These are phyloP conservation scores for Pseudococcus viburni DNA, from an alignment of 2,888 invertebrate genomes.

Conservation along the genomic window DNA sequence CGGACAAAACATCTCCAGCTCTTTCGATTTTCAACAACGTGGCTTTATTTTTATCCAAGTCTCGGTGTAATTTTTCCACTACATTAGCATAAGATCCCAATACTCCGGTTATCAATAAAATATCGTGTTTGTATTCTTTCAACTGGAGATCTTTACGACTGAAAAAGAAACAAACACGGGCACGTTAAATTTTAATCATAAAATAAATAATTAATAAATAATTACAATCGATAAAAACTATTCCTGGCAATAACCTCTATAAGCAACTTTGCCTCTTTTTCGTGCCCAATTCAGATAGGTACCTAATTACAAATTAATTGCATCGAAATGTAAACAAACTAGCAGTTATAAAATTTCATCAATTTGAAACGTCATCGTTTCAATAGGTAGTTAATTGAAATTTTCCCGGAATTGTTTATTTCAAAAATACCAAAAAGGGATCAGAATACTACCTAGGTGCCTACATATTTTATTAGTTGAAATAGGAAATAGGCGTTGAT, in stretches of 20 bases:
- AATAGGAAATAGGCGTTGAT: not conserved
- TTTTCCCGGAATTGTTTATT: not conserved
- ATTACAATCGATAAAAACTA: not conserved
- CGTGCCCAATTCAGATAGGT: not conserved
- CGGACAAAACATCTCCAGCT: slow-evolving; percentile 88
- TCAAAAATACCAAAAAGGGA: not conserved
- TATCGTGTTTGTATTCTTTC: slow-evolving; percentile 82
- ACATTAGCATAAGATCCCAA: slow-evolving; percentile 84
- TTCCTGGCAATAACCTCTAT: not conserved
- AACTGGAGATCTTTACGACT: slow-evolving; percentile 82
- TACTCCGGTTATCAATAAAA: slow-evolving; percentile 85
- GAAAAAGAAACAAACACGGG: slow-evolving; percentile 68
- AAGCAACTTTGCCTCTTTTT: not conserved
- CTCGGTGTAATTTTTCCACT: slow-evolving; percentile 84
- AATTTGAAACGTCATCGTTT: not conserved
- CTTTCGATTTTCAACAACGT: slow-evolving; percentile 88
- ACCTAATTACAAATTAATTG: not conserved
- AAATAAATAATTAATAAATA: not conserved
- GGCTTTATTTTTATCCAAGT: slow-evolving; percentile 85
- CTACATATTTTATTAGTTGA: slow-evolving; percentile 1
- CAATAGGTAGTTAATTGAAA: not conserved
- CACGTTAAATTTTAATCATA: not conserved
- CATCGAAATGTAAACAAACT: not conserved
- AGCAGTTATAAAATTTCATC: not conserved
- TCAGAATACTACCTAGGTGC: not conserved